A percentile compares a stretch with the other conserved stretches of the same genome.
Conservation (phyloP, 2,888 invertebrate species). For the Gari tellinella region DNA sequence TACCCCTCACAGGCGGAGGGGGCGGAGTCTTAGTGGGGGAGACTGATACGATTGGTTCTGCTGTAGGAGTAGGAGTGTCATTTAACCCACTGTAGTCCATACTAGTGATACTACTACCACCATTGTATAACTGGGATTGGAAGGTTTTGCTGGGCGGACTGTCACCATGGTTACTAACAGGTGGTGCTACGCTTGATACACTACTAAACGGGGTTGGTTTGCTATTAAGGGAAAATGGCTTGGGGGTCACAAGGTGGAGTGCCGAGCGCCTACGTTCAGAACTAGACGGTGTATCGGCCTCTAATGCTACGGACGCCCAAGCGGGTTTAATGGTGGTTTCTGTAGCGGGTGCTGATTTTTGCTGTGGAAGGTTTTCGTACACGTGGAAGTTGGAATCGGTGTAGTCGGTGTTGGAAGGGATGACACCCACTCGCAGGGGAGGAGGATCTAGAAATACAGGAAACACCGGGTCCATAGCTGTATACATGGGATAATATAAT, state of each 20-base stretch:
- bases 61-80: conserved; percentile 41
- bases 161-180: conserved; percentile 36
- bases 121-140: conserved; percentile 41
- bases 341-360: conserved; percentile 39
- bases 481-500: not conserved
- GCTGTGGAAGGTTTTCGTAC: conserved; percentile 74
- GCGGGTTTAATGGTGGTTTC: conserved; percentile 24
- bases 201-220: conserved; percentile 49
- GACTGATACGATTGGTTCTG: conserved; percentile 38
- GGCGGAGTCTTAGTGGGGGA: conserved; percentile 41
- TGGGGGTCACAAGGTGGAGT: conserved; percentile 73
- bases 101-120: conserved; percentile 1
- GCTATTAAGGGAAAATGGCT: conserved; percentile 64
- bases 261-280: conserved; percentile 69
- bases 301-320: conserved; percentile 55
- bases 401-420: conserved; percentile 42
- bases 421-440: conserved; percentile 51
- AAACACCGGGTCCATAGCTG: conserved; percentile 4
- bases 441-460: conserved; percentile 55
- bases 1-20: conserved; percentile 53
- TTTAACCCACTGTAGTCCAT: conserved; percentile 49
- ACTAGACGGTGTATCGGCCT: conserved; percentile 51
- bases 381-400: conserved; percentile 63
- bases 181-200: conserved; percentile 43
- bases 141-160: conserved; percentile 38